A percentile compares a stretch with the other conserved stretches of the same genome.
phyloP scores from a whole-genome alignment of 2,888 invertebrate genomes.

The Drosophila vallismaia region DNA sequence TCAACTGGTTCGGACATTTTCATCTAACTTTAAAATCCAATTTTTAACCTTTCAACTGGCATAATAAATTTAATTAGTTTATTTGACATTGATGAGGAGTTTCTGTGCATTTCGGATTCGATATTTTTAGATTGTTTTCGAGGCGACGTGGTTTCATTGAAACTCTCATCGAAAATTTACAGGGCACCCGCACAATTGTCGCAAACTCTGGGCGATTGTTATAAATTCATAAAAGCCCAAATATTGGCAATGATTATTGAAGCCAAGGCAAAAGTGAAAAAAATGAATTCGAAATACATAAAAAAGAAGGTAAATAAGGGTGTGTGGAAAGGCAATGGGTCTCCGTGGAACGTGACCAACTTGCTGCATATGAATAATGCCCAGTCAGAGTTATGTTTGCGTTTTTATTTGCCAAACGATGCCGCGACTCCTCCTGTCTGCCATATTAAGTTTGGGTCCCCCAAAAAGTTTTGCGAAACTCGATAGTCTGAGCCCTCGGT shows the following conservation, averaged over 20 bases:
- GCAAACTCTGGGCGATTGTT: slow-evolving; percentile 47
- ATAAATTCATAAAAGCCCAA: slow-evolving; percentile 72
- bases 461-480: slow-evolving; percentile 39
- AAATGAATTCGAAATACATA: slow-evolving; percentile 11
- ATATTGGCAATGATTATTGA: slow-evolving; percentile 73
- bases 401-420: slow-evolving; percentile 5
- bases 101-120: slow-evolving; percentile 18
- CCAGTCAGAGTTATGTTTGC: slow-evolving; percentile 28
- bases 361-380: slow-evolving; percentile 40
- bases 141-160: slow-evolving; percentile 46
- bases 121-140: slow-evolving; percentile 3
- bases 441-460: slow-evolving; percentile 32
- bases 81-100: slow-evolving; percentile 32
- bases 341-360: slow-evolving; percentile 34
- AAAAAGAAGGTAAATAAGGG: not conserved
- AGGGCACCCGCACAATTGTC: slow-evolving; percentile 37
- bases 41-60: slow-evolving; percentile 1
- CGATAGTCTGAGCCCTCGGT: slow-evolving; percentile 37
- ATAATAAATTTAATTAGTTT: slow-evolving; percentile 21
- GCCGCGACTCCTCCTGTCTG: slow-evolving; percentile 23
- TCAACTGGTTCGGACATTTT: not conserved
- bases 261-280: slow-evolving; percentile 56
- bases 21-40: too few relatives aligned
- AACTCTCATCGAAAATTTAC: slow-evolving; percentile 35
- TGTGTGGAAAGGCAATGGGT: slow-evolving; percentile 1